These are phyloP conservation scores for Pipistrellus kuhlii DNA, from an alignment of 2,797 vertebrate species.

Conservation along the genomic window DNA sequence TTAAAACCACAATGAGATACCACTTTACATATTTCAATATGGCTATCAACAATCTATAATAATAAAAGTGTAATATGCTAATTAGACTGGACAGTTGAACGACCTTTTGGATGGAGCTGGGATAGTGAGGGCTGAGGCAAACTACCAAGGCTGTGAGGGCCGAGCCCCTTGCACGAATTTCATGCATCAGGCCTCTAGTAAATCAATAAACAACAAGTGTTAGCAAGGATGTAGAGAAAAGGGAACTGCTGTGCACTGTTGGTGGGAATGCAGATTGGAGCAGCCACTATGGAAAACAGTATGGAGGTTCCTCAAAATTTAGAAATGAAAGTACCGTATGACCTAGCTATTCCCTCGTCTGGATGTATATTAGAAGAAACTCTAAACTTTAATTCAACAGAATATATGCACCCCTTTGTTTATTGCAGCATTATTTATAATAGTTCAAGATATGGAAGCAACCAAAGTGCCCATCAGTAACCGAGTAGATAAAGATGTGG, in stretches of 20 bases:
- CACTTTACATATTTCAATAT: neutral
- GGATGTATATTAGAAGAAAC: neutral
- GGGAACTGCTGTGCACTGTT: neutral
- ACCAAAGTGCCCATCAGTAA: neutral
- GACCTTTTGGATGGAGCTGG: too few relatives aligned
- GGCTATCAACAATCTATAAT: neutral
- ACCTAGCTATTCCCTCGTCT: neutral
- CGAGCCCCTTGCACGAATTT: too few relatives aligned
- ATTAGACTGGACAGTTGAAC: too few relatives aligned
- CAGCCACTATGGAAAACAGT: neutral
- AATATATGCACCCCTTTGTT: neutral
- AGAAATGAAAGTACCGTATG: neutral
- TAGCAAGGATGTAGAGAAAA: neutral
- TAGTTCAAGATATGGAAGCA: neutral
- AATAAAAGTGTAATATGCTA: too few relatives aligned
- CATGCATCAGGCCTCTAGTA: neutral
- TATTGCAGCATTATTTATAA: neutral
- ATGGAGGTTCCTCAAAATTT: neutral
- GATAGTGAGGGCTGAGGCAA: too few relatives aligned
- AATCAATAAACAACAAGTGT: neutral
- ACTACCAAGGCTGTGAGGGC: too few relatives aligned
- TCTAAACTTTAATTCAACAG: neutral
- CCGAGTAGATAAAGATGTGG: neutral
- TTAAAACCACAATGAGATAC: neutral
- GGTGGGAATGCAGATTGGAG: neutral